Base-by-base conservation (phyloP, 1,140 invertebrate genomes). In the Diachasmimorpha longicaudata region DNA sequence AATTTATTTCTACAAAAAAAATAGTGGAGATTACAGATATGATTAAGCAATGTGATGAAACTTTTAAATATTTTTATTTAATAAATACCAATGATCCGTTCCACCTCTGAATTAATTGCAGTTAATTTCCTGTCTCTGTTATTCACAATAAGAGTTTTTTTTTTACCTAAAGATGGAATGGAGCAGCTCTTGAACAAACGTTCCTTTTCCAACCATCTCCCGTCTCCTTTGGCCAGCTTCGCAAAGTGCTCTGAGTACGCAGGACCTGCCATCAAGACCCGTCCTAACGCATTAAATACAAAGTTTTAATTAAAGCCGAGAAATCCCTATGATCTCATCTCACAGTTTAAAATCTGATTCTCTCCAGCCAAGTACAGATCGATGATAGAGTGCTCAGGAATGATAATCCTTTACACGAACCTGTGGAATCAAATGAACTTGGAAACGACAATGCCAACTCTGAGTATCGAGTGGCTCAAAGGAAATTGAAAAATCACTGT, bases 181-280 rank as follows among this genome's bases (percentile, higher is more conserved):
- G 1, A 95, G 89, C 48, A 95, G 87, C 85, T 95, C 93, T 79
- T 94, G 92, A 6, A 94, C 78, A 85, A 95, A 91, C 48, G 91
- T 92, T 0, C 90, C 90, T 16, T 88, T 89, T 23, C 85, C 86
- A 78, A 86, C 75, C 70, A 91, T 86, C 4, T 89, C 87, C 0
- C 90, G 82, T 58, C 93, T 86, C 70, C 91, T 90, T 80, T 92
- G 92, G 4, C 91, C 90, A 9, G 92, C 91, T 79, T 94, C 93
- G 83, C 93, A 94, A 0, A 94, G 85, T 0, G 93, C 92, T 76
- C 91, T 91, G 78, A 93, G 87, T 73, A 94, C 90, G 82, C 93
- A 94, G 19, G 91, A 88, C 76, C 90, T 87, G 1, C 93, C 93
- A 78, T 91, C 91, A 79, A 94, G 91, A 3, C 93, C 93, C 89